Evolutionary conservation across 2,797 vertebrate genomes (phyloP).

Genomic region (Sphaeramia orbicularis): DNA sequence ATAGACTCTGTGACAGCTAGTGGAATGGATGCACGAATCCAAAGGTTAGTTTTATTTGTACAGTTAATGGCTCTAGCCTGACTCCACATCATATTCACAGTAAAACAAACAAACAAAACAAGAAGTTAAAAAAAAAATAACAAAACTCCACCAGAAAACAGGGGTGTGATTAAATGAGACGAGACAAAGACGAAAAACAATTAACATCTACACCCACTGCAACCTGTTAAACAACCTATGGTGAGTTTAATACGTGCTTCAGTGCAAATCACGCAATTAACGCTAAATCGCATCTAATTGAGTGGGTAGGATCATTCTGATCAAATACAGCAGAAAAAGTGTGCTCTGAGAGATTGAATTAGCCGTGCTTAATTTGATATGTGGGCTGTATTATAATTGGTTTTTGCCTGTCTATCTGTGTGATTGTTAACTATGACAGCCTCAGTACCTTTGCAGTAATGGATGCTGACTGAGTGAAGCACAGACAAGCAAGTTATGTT

Average conservation of each 20-base stretch:
- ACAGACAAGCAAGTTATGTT: constrained; percentile 53
- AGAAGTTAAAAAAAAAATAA: neutral
- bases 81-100: neutral
- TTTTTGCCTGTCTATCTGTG: constrained; percentile 65
- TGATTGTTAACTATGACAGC: constrained; percentile 72
- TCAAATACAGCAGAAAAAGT: constrained; percentile 72
- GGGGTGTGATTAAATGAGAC: constrained; percentile 25
- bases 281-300: constrained; percentile 71
- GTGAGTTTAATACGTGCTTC: constrained; percentile 50
- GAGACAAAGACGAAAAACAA: constrained; percentile 54
- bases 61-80: too few relatives aligned
- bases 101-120: constrained; percentile 11
- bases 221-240: constrained; percentile 53
- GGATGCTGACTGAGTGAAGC: constrained; percentile 75
- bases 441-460: constrained; percentile 61
- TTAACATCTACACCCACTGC: constrained; percentile 41
- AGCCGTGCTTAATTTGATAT: constrained; percentile 70
- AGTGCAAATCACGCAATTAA: constrained; percentile 71
- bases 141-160: neutral
- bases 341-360: constrained; percentile 68
- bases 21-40: too few relatives aligned
- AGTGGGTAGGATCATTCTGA: constrained; percentile 68
- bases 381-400: constrained; percentile 74
- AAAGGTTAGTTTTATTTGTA: too few relatives aligned
- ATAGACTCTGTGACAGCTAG: too few relatives aligned